Evolutionary conservation across 2,888 invertebrate species (phyloP), one percentile per base, ranked within the genome.

Genomic region (Metellina segmentata): DNA sequence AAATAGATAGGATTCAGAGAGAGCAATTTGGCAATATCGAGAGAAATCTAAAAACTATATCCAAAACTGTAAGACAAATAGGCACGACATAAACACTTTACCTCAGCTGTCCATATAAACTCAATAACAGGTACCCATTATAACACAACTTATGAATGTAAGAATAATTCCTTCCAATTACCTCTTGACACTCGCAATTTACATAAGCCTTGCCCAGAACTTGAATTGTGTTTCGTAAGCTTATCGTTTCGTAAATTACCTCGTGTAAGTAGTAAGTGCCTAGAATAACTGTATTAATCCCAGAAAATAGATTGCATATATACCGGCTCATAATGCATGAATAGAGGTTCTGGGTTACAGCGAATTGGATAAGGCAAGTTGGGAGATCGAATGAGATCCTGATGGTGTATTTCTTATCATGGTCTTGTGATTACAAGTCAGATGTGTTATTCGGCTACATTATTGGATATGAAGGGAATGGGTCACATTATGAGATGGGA

Each of bases 381-480:
- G 34, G 13, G 34, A 20, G 85, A 85, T 85, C 53, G 34, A 75
- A 75, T 85, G 74, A n/a, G 74, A 61, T 75, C 74, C 48, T 19
- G 7, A 19, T 49, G 11, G 71, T 70, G 11, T 51, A 75, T 85
- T 85, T 85, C 74, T 48, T 61, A 52, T 85, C n/a, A 61, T n/a
- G 75, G 74, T n/a, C 16, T 61, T 53, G 7, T 75, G 75, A 75
- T 85, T 75, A 74, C n/a, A 53, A 85, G 85, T 85, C 74, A 85
- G 53, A 85, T 74, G 53, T 16, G 74, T 53, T 74, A 51, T 19
- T 49, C 6, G 51, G 11, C 19, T 19, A 71, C 13, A 51, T 82
- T 48, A 82, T 71, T 20, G 71, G 71, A 82, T 49, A 16, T 85
- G 48, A 75, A 85, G 74, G 13, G 49, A 53, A 85, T 52, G 75